Conservation (phyloP, 1,140 invertebrate genomes). For the Drosophila prosaltans region DNA sequence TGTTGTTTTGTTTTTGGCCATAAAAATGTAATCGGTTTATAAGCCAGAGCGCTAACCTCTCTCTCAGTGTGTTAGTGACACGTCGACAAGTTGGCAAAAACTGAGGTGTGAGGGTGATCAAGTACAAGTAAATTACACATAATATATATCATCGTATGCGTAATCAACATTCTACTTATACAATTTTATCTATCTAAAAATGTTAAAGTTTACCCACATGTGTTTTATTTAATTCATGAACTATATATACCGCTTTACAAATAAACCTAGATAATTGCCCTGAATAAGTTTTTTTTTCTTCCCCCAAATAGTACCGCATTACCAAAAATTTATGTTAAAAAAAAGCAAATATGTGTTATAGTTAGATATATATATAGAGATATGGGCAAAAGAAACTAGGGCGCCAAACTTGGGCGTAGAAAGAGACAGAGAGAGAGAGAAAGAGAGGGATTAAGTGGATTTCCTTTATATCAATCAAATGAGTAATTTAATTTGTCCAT, state of each 20-base stretch:
- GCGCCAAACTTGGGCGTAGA: conserved; percentile 29
- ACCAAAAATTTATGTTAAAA: conserved; percentile 47
- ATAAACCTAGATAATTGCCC: conserved; percentile 73
- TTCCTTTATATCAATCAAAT: background rate
- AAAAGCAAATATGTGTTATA: conserved; percentile 7
- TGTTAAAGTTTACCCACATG: conserved; percentile 73
- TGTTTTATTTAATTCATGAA: conserved; percentile 64
- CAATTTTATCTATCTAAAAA: conserved; percentile 32
- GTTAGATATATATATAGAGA: conserved; percentile 32
- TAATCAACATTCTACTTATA: conserved; percentile 40
- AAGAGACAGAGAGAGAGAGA: no score
- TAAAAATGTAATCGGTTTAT: conserved; percentile 65
- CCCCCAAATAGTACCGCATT: background rate
- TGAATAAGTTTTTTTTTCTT: conserved; percentile 49
- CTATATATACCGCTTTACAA: conserved; percentile 62
- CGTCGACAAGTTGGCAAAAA: background rate
- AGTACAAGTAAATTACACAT: conserved; percentile 11
- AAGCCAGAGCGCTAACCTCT: conserved; percentile 42
- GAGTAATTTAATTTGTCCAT: no score
- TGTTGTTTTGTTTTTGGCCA: conserved; percentile 32
- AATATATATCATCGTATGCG: conserved; percentile 49
- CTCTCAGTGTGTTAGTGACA: conserved; percentile 23
- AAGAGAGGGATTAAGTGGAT: background rate
- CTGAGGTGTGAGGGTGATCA: conserved; percentile 9
- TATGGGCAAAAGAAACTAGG: conserved; percentile 52